A percentile compares a stretch with the other conserved stretches of the same genome.
phyloP scores from a whole-genome alignment of 2,113 vertebrate species.

The Myrmophylax atrothorax region DNA sequence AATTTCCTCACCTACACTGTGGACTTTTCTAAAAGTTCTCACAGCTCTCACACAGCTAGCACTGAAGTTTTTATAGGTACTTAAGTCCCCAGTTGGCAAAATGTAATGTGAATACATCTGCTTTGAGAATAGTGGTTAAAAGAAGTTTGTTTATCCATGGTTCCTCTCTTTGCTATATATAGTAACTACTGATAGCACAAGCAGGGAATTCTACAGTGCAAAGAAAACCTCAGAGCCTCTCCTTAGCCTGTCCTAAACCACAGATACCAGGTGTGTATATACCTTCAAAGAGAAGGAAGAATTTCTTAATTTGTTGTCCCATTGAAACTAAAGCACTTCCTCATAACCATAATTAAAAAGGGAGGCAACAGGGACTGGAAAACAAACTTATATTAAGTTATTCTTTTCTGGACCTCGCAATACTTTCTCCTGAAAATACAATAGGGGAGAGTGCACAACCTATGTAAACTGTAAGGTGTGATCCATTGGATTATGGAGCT shows the following conservation, averaged over 20 bases:
- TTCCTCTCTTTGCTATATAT: not conserved
- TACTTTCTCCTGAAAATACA: constrained; percentile 44
- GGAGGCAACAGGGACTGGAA: constrained; percentile 39
- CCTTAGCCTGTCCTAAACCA: constrained; percentile 20
- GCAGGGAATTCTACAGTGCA: not conserved
- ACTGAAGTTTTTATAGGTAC: not conserved
- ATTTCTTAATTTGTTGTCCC: constrained; percentile 53
- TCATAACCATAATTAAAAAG: constrained; percentile 61
- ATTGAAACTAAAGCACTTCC: constrained; percentile 41
- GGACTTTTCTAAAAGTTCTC: not conserved
- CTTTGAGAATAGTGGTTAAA: not conserved
- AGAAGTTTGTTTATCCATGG: not conserved
- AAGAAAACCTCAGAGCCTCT: not conserved
- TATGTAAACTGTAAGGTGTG: not conserved
- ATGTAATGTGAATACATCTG: not conserved
- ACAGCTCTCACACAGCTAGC: not conserved
- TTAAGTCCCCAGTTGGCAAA: not conserved
- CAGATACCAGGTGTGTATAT: constrained; percentile 33
- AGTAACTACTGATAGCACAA: not conserved
- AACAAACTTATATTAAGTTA: constrained; percentile 6
- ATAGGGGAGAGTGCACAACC: not conserved
- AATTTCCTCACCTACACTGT: not conserved
- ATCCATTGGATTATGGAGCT: not conserved
- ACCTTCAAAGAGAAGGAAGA: constrained; percentile 37
- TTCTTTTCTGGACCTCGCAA: not conserved